phyloP scores from a whole-genome alignment of 1,140 invertebrate genomes.

The Phthorimaea operculella region DNA sequence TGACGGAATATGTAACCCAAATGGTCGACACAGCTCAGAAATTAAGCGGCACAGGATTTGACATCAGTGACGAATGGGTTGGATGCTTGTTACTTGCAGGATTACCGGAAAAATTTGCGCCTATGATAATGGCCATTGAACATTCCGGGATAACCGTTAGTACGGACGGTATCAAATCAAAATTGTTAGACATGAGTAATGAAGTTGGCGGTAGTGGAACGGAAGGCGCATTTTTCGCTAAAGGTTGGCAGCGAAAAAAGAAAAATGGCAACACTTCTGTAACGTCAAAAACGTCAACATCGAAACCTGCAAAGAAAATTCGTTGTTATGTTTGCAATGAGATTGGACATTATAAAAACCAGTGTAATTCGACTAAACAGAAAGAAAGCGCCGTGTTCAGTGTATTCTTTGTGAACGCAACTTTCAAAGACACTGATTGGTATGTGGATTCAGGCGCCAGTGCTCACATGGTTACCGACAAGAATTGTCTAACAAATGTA shows the following conservation, averaged over 20 bases:
- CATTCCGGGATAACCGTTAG: constrained; percentile 30
- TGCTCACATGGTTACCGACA: constrained; percentile 4
- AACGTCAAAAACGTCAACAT: neutral
- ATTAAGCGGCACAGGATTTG: constrained; percentile 31
- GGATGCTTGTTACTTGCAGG: constrained; percentile 45
- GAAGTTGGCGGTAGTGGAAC: constrained; percentile 6
- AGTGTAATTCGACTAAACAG: neutral
- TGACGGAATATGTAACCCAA: neutral
- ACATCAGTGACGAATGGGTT: constrained; percentile 44
- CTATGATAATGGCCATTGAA: constrained; percentile 57
- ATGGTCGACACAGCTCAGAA: constrained; percentile 24
- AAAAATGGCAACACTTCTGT: neutral
- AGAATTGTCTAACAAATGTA: neutral
- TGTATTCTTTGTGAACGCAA: neutral
- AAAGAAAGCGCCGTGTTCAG: neutral
- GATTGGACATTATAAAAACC: constrained; percentile 3
- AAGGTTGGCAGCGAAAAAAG: neutral
- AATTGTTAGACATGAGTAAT: constrained; percentile 32
- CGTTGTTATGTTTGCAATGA: constrained; percentile 5
- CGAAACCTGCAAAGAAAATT: constrained; percentile 4
- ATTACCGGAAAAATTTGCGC: constrained; percentile 40
- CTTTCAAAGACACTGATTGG: constrained; percentile 4
- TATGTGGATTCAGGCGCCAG: constrained; percentile 4
- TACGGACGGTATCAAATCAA: constrained; percentile 44
- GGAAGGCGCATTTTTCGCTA: constrained; percentile 1